Base-by-base conservation (phyloP, 2,113 vertebrate genomes). In the Lycaon pictus region DNA sequence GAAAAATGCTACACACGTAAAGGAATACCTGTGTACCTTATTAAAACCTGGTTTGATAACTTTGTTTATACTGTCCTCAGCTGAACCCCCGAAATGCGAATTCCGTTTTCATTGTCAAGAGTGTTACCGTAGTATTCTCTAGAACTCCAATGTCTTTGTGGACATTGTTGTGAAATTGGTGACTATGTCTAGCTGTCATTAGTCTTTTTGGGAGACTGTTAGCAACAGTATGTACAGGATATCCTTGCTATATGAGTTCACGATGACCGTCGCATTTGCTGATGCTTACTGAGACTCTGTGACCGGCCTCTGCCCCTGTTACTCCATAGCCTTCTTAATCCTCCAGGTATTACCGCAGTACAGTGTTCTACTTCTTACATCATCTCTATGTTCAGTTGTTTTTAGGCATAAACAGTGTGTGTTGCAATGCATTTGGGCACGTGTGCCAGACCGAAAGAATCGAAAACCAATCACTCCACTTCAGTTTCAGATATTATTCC, bases 41-140 rank as follows among this genome's bases (percentile, higher is more conserved):
- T 95, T 69, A 97, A 98, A 98, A 98, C 96, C 96, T 97, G 98
- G 98, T 98, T 98, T 98, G 98, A 97, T 98, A 97, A 97, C 98
- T 98, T 98, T 98, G 98, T 99, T 95, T 98, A 98, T 98, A 98
- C 99, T 98, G 94, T 98, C 98, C 98, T 99, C 97, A 55, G 97
- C 98, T 97, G 96, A 99, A 98, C 98, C 98, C 98, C 98, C 98
- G 98, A 98, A 98, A 67, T 99, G 99, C 98, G 98, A 99, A 98
- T 98, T 98, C 98, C 3, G 13, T 99, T 99, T 98, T 98, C 98
- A 98, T 98, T 98, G 99, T 99, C 98, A 96, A 97, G 98, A 99
- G 99, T 99, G 99, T 99, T 99, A 97, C 98, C 98, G 99, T 99
- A 98, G 98, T 99, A 98, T 99, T 99, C 98, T 98, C 99, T 99